Base-by-base conservation (phyloP, 2,797 vertebrate species). In the Lerista edwardsae region DNA sequence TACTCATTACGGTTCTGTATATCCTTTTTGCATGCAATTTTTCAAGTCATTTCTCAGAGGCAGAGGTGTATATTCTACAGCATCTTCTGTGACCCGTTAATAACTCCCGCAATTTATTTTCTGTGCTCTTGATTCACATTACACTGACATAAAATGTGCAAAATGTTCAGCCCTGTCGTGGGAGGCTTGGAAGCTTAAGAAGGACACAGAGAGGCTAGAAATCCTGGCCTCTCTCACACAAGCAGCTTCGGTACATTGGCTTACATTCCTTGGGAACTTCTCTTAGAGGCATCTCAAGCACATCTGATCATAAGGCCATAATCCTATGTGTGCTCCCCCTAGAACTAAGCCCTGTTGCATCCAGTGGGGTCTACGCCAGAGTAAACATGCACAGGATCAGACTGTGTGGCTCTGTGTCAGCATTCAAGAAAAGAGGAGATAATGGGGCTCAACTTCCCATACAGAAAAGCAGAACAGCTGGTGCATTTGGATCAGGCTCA, bases 271-370 rank as follows among this genome's bases (percentile, higher is more conserved):
- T 27, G 41, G 65, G 1, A 79, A 77, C 72, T 36, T 69, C 19
- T 10, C 86, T 72, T 61, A 23, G 10, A 41, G 61, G 23, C 1
- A n/a, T 4, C 25, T 41, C 59, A 1, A 0, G 47, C 47, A 39
- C 62, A 47, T 85, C 7, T 83, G 25, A 19, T 1, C 67, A 51
- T 78, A 86, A 92, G 89, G 89, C 11, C 41, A 11, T 36, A 1
- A 76, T 34, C 62, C 51, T 17, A 21, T 4, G 1, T 1, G 0
- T 4, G 1, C 15, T 47, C 1, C 31, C 76, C 6, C 23, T 11
- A 9, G 61, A 7, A n/a, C 19, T 21, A 64, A 44, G 19, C 31
- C 55, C 75, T 39, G 71, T 39, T 10, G 12, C 15, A 47, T 2
- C 8, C n/a, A 47, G 34, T 7, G 29, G 21, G 0, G 23, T 27